Conservation (phyloP, 92 coral and sea anemone species). For the Paramuricea clavata region DNA sequence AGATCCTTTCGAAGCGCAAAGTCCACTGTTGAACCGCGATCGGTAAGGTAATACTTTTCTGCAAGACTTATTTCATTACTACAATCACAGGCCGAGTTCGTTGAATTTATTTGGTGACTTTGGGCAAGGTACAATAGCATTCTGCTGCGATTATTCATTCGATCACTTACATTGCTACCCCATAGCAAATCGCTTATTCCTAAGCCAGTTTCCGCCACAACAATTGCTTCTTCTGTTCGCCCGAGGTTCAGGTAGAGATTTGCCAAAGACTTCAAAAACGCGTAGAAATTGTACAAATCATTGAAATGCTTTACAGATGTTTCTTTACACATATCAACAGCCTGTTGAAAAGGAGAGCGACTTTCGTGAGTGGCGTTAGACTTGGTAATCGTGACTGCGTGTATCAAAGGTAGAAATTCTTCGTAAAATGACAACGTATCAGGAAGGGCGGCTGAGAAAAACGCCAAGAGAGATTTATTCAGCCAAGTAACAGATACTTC, state of each 20-base stretch:
- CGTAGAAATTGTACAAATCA: neutral
- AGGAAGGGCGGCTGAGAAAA: no score
- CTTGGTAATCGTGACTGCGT: neutral
- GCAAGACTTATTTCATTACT: neutral
- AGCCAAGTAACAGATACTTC: neutral
- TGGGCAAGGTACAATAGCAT: slow-evolving; percentile 14
- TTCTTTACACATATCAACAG: slow-evolving; percentile 2
- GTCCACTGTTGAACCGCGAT: neutral
- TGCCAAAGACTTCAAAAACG: neutral
- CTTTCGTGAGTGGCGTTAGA: no score
- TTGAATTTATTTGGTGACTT: neutral
- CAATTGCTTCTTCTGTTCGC: no score
- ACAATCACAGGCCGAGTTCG: neutral
- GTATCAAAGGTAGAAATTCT: slow-evolving; percentile 9
- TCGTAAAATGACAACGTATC: neutral
- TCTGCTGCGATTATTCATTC: neutral
- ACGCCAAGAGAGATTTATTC: no score
- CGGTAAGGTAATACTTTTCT: neutral
- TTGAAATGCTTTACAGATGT: neutral
- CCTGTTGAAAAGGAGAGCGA: slow-evolving; percentile 17
- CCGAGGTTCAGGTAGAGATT: no score
- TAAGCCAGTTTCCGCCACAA: neutral
- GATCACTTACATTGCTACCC: neutral
- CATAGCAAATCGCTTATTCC: neutral
- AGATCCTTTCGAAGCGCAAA: neutral